A percentile compares a stretch with the other conserved stretches of the same genome.
Evolutionary conservation across 2,888 invertebrate genomes (phyloP).

Genomic region (Bugula neritina): DNA sequence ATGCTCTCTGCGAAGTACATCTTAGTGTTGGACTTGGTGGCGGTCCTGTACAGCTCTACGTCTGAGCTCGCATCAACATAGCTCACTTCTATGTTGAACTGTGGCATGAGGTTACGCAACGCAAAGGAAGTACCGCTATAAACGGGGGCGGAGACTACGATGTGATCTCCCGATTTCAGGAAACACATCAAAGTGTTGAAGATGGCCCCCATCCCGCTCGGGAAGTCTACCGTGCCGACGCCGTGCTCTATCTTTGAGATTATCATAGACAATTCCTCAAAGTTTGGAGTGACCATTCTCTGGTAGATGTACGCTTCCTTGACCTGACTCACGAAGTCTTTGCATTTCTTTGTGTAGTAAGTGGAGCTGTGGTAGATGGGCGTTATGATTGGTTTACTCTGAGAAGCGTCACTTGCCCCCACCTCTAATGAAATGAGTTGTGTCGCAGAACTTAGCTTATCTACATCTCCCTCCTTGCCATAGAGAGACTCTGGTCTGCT

Average conservation of each 20-base stretch:
- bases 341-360: slow-evolving; percentile 39
- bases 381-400: slow-evolving; percentile 37
- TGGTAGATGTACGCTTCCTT: slow-evolving; percentile 44
- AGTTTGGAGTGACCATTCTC: slow-evolving; percentile 40
- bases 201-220: slow-evolving; percentile 48
- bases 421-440: slow-evolving; percentile 2
- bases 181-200: slow-evolving; percentile 46
- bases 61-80: slow-evolving; percentile 36
- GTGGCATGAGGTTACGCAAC: slow-evolving; percentile 38
- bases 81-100: slow-evolving; percentile 42
- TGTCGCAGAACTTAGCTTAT: neutral
- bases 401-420: neutral
- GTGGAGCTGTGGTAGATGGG: slow-evolving; percentile 46
- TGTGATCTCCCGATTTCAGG: slow-evolving; percentile 49
- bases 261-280: slow-evolving; percentile 39
- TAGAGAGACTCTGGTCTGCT: neutral
- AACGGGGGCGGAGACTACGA: slow-evolving; percentile 44
- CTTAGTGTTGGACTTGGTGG: slow-evolving; percentile 47
- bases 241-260: slow-evolving; percentile 45
- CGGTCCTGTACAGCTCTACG: slow-evolving; percentile 39
- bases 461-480: neutral
- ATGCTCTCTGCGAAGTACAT: slow-evolving; percentile 51
- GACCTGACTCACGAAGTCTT: slow-evolving; percentile 39
- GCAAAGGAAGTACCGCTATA: slow-evolving; percentile 45
- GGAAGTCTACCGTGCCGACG: slow-evolving; percentile 42